Base-by-base conservation (phyloP, 37 sponge, comb jelly and placozoan genomes). In the Crambe crambe region DNA sequence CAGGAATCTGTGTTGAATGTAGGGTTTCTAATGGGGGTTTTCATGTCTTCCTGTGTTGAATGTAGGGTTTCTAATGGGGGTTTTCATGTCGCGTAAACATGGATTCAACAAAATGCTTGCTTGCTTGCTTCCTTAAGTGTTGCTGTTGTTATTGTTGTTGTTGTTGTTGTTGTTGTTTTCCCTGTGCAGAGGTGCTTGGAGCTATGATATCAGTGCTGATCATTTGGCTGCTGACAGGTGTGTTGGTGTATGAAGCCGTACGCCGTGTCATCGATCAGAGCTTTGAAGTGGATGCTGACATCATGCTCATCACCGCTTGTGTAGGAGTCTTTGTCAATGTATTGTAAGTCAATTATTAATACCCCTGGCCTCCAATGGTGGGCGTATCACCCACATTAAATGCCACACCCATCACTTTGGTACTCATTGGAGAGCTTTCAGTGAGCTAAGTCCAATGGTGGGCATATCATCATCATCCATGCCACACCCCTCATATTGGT, bases 151-250 rank as follows among this genome's bases (percentile, higher is more conserved):
- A n/a, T n/a, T n/a, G n/a, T n/a, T n/a, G n/a, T n/a, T n/a, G n/a
- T n/a, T n/a, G n/a, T n/a, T 15, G 6, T 47, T 47, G 51, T 47
- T 47, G 51, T 15, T 12, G 6, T 47, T 42, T 37, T 23, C 1
- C 26, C 56, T 47, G 1, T 71, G 3, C 83, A 90, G 96, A 95
- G 92, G 89, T 96, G 31, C 59, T 98, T 57, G 96, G 96, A 41
- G 99, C 99, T 0, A 63, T 98, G 2, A 66, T 88, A 20, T 98
- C 99, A 27, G 96, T 98, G 47, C 84, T 98, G 37, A 79, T 98
- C 51, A 96, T 98, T 41, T 98, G 99, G 99, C 72, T 98, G 34
- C 70, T 98, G 47, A 96, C 99, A 5, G 99, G 99, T 0, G 90
- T 98, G 2, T 71, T 98, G 58, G 85, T 96, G 35, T 98, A 98